phyloP scores from a whole-genome alignment of 2,797 vertebrate species.

The Gambusia yucatana region DNA sequence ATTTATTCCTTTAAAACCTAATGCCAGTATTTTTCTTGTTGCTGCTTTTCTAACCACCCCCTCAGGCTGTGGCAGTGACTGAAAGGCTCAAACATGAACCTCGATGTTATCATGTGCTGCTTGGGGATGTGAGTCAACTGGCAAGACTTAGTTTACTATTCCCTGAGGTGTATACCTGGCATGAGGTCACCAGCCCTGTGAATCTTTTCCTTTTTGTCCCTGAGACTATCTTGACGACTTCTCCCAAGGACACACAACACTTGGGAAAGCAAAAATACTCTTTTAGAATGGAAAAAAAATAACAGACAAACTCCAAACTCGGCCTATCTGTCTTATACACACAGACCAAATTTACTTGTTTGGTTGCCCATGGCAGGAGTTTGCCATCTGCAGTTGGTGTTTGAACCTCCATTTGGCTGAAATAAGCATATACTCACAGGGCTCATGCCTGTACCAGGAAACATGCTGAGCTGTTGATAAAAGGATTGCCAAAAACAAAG shows the following conservation, averaged over 20 bases:
- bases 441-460: constrained; percentile 28
- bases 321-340: constrained; percentile 5
- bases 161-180: constrained; percentile 41
- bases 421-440: constrained; percentile 22
- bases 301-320: constrained; percentile 12
- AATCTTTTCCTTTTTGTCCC: constrained; percentile 49
- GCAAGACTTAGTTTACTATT: constrained; percentile 57
- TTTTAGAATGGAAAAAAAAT: constrained; percentile 4
- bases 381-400: constrained; percentile 43
- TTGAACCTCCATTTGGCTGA: constrained; percentile 51
- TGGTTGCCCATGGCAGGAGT: constrained; percentile 36
- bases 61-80: constrained; percentile 45
- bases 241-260: constrained; percentile 54
- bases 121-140: constrained; percentile 61
- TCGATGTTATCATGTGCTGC: constrained; percentile 63
- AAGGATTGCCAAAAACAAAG: constrained; percentile 57
- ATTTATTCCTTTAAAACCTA: constrained; percentile 19
- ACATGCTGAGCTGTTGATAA: constrained; percentile 49
- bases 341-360: constrained; percentile 20
- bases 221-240: constrained; percentile 63
- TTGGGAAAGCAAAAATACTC: not conserved
- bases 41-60: constrained; percentile 31
- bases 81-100: constrained; percentile 62
- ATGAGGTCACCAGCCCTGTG: constrained; percentile 59
- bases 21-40: constrained; percentile 16